Evolutionary conservation across 1,140 invertebrate genomes (phyloP), one percentile per base, ranked within the genome.

Genomic region (Trinorchestia longiramus): DNA sequence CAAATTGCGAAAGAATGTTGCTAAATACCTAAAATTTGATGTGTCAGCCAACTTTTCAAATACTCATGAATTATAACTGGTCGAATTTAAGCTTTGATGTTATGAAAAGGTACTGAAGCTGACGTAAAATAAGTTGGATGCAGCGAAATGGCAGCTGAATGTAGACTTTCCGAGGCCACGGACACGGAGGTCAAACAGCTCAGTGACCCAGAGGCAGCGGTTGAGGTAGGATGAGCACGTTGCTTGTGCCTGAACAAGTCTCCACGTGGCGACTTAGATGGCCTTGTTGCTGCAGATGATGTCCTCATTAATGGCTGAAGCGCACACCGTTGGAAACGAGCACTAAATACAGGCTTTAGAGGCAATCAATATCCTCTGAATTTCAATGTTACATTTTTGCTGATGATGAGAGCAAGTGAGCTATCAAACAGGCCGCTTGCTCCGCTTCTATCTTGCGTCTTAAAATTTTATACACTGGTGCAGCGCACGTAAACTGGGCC

Each of bases 181-280:
- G 62, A 77, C 62, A 23, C 62, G 47, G 19, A 53, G 19, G 19
- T 53, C 15, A 77, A 28, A 42, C 88, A 11, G 41, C 43, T 91
- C 88, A 91, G 88, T 91, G 41, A 91, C 6, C 88, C 88, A 91
- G 41, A 43, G 88, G 88, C 41, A 42, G 88, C 43, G 41, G 43
- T 42, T 11, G 88, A 91, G 88, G 88, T 28, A 43, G 88, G 88
- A 41, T 91, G 88, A 43, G 28, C 43, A 43, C 41, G 41, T 15
- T 41, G 41, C 88, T 91, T 41, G 43, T 91, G 62, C 62, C 11
- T 23, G 19, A 91, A 36, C 88, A 42, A 8, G 41, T 44, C 88
- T 91, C 88, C 88, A 91, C 88, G 88, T 91, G 88, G 88, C 88
- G 41, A 91, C 88, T 44, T 43, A 91, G 88, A 91, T 91, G 88